Percentiles rank a stretch among this genome's conserved stretches.
Conservation (phyloP, 2,888 invertebrate genomes). For the Cephalotes varians region DNA sequence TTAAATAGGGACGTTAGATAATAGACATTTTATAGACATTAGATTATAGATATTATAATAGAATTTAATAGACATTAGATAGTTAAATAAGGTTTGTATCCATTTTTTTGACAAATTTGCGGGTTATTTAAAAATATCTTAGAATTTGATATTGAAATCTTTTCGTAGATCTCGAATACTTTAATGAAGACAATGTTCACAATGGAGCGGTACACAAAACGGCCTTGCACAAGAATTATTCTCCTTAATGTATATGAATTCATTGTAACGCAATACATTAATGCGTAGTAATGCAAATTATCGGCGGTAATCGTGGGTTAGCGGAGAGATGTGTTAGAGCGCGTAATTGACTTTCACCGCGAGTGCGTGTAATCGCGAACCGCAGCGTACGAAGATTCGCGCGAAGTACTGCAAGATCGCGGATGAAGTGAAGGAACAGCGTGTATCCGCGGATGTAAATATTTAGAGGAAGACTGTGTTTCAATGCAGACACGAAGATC, state of each 20-base stretch:
- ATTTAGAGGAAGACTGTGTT: slow-evolving; percentile 37
- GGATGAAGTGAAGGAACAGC: not conserved
- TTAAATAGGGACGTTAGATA: too few relatives aligned
- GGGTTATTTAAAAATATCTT: not conserved
- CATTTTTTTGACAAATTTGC: not conserved
- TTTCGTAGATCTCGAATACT: not conserved
- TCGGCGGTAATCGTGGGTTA: not conserved
- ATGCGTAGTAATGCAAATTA: slow-evolving; percentile 35
- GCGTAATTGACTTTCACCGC: slow-evolving; percentile 46
- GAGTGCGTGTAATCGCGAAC: slow-evolving; percentile 20
- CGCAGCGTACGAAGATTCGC: not conserved
- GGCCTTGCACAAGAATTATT: not conserved
- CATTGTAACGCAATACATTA: slow-evolving; percentile 7
- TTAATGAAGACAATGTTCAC: not conserved
- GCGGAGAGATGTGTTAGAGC: not conserved
- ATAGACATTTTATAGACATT: too few relatives aligned
- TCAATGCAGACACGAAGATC: not conserved
- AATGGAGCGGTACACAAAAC: not conserved
- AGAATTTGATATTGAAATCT: not conserved
- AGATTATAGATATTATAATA: too few relatives aligned
- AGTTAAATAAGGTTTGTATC: not conserved
- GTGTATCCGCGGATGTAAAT: slow-evolving; percentile 29
- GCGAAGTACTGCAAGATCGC: not conserved
- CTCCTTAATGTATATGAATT: not conserved
- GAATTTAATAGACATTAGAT: too few relatives aligned